Percentiles rank a stretch among this genome's conserved stretches.
phyloP scores from a whole-genome alignment of 2,113 vertebrate genomes.

The Plecturocebus donacophilus region DNA sequence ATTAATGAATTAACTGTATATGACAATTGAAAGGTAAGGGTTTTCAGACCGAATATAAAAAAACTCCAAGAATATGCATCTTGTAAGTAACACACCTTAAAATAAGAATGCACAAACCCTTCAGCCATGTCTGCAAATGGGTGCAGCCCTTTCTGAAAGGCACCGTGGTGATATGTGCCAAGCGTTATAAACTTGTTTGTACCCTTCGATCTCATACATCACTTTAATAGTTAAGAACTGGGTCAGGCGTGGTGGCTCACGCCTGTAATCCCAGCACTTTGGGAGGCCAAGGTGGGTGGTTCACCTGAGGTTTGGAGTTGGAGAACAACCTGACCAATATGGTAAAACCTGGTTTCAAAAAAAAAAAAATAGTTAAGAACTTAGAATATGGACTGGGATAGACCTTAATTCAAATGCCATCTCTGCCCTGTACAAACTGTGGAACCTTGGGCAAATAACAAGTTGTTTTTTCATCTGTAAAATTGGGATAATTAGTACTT shows the following conservation, averaged over 20 bases:
- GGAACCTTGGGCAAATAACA: neutral
- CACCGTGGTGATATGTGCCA: neutral
- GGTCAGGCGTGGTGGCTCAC: fast-evolving
- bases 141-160: neutral
- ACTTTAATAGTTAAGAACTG: neutral
- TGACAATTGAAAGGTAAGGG: neutral
- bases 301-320: too few species aligned
- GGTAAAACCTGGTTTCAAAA: too few species aligned
- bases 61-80: neutral
- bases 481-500: neutral
- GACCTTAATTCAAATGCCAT: neutral
- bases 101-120: neutral
- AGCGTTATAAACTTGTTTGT: neutral
- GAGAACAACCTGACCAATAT: too few species aligned
- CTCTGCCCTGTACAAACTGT: neutral
- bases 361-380: neutral
- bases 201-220: neutral
- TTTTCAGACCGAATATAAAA: neutral
- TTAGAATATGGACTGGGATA: neutral
- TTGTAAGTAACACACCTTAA: neutral
- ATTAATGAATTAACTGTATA: neutral
- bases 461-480: neutral
- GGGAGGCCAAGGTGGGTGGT: too few species aligned
- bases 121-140: neutral
- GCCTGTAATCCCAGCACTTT: too few species aligned